phyloP scores from a whole-genome alignment of 2,888 invertebrate genomes.

The Syrphus vitripennis region DNA sequence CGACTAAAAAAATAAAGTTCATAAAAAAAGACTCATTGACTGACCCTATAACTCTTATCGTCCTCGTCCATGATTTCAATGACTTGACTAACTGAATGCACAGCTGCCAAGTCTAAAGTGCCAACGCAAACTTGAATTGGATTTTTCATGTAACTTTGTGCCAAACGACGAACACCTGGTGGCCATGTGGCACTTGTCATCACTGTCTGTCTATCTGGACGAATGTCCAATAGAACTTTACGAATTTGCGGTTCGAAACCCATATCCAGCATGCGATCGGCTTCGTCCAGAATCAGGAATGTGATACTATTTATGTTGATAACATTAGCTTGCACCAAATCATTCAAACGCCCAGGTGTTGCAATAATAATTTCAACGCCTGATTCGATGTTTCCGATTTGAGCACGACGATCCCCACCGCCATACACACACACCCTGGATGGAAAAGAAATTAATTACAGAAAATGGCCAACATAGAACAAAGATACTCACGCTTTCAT shows the following conservation, averaged over 20 bases:
- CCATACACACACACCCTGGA: constrained; percentile 93
- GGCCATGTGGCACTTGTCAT: constrained; percentile 99
- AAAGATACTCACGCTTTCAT: constrained; percentile 88
- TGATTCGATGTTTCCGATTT: constrained; percentile 87
- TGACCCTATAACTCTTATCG: constrained; percentile 83
- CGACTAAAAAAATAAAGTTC: not conserved
- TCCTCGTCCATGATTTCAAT: constrained; percentile 88
- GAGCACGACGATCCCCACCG: constrained; percentile 90
- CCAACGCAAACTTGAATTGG: constrained; percentile 96
- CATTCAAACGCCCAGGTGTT: constrained; percentile 96
- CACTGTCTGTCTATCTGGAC: constrained; percentile 95
- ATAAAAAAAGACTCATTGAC: not conserved
- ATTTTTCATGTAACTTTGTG: constrained; percentile 92
- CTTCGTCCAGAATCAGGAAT: constrained; percentile 96
- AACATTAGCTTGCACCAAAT: constrained; percentile 88
- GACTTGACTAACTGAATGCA: constrained; percentile 92
- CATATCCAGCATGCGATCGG: constrained; percentile 93
- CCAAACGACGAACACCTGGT: constrained; percentile 90
- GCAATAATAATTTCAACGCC: constrained; percentile 98
- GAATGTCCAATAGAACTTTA: constrained; percentile 89
- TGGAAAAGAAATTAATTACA: constrained; percentile 20
- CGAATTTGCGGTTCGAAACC: constrained; percentile 95
- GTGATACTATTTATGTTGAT: constrained; percentile 91
- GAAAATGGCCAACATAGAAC: not conserved
- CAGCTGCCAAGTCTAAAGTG: constrained; percentile 92